A percentile compares a stretch with the other conserved stretches of the same genome.
phyloP scores from a whole-genome alignment of 2,888 invertebrate genomes.

The Matsumyia berberina region DNA sequence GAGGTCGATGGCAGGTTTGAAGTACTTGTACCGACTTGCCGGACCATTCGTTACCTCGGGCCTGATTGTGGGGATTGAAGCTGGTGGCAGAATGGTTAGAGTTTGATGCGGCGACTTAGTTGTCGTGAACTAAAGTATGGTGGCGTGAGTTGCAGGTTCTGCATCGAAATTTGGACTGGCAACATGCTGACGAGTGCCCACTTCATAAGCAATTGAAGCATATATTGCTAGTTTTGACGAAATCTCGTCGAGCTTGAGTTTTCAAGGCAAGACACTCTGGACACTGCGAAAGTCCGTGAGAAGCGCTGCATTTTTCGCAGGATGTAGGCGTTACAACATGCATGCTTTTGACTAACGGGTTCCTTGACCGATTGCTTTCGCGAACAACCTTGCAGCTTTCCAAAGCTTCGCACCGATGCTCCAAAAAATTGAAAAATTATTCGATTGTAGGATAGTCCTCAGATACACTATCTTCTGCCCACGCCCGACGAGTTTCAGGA shows the following conservation, averaged over 20 bases:
- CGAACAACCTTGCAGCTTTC: constrained; percentile 7
- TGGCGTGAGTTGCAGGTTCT: not conserved
- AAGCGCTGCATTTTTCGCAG: not conserved
- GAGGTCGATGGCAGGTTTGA: not conserved
- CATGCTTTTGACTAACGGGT: constrained; percentile 10
- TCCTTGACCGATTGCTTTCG: not conserved
- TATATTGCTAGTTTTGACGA: not conserved
- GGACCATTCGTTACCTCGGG: not conserved
- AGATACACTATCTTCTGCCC: constrained; percentile 9
- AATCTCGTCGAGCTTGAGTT: not conserved
- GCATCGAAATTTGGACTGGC: constrained; percentile 3
- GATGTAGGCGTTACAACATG: not conserved
- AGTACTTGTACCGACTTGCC: not conserved
- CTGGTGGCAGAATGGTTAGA: too few species aligned
- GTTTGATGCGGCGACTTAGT: not conserved
- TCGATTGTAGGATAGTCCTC: constrained; percentile 10
- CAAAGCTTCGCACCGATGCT: constrained; percentile 32
- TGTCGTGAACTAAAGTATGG: not conserved
- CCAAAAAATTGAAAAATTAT: constrained; percentile 23
- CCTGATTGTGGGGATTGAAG: not conserved
- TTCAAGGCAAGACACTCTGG: not conserved
- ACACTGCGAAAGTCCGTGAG: not conserved
- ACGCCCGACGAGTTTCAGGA: constrained; percentile 15
- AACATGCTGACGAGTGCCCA: not conserved
- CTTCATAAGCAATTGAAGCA: constrained; percentile 6